Evolutionary conservation across 2,797 vertebrate genomes (phyloP).

Genomic region (Esox masquinongy): DNA sequence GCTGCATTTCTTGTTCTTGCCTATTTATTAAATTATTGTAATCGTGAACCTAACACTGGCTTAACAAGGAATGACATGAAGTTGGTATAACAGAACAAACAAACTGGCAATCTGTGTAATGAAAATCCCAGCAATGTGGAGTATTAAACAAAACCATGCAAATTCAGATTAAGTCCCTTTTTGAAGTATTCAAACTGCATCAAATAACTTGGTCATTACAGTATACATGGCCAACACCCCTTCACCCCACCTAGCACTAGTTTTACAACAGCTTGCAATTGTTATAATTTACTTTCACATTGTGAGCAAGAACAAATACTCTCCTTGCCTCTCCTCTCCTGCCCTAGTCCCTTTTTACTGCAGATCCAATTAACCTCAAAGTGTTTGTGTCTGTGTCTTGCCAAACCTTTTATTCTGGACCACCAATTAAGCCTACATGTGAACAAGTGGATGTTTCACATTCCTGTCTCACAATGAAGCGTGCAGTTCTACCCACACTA

Average conservation of each 20-base stretch:
- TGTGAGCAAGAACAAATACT: conserved; percentile 33
- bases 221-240: too few relatives aligned
- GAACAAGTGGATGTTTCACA: conserved; percentile 19
- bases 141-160: too few relatives aligned
- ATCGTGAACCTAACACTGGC: neutral
- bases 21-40: neutral
- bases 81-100: neutral
- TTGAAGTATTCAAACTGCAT: too few relatives aligned
- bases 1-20: neutral
- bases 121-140: too few relatives aligned
- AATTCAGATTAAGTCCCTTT: too few relatives aligned
- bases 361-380: conserved; percentile 59
- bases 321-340: conserved; percentile 14
- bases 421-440: conserved; percentile 41
- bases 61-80: neutral
- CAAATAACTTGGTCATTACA: too few relatives aligned
- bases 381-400: neutral
- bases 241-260: too few relatives aligned
- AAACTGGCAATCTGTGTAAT: conserved; percentile 43
- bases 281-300: neutral
- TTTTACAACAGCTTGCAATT: neutral
- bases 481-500: too few relatives aligned
- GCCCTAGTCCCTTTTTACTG: conserved; percentile 22
- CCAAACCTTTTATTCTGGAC: neutral
- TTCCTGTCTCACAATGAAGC: neutral